These are phyloP conservation scores for Acanthiza pusilla DNA, from an alignment of 2,797 vertebrate species.

Conservation along the genomic window DNA sequence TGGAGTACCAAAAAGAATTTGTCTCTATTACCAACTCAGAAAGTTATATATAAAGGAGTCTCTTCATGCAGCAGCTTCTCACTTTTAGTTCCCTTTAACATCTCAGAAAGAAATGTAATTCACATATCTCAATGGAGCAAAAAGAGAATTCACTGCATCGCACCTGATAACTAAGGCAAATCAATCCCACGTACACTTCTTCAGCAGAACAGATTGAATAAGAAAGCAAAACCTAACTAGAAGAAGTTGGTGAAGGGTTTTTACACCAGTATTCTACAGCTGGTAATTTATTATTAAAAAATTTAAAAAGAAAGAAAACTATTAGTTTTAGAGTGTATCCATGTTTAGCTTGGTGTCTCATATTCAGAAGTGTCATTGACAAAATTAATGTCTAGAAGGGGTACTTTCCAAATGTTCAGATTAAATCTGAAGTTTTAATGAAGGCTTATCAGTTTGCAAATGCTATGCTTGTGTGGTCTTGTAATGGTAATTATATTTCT, in stretches of 20 bases:
- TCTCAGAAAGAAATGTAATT: background rate
- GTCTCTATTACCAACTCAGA: background rate
- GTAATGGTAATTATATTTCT: background rate
- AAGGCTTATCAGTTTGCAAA: conserved; percentile 14
- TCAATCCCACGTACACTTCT: background rate
- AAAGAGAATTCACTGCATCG: background rate
- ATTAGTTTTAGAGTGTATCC: background rate
- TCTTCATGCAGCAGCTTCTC: background rate
- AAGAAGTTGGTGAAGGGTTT: background rate
- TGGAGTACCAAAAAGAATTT: background rate
- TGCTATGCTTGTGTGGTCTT: conserved; percentile 1
- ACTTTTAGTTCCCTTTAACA: background rate
- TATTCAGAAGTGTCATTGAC: background rate
- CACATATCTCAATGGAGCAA: background rate
- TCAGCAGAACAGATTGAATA: background rate
- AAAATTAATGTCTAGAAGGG: conserved; percentile 25
- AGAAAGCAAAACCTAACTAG: background rate
- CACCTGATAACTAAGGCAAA: background rate
- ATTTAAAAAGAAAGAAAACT: background rate
- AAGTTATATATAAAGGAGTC: background rate
- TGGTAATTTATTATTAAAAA: background rate
- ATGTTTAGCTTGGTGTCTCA: background rate
- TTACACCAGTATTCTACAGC: background rate
- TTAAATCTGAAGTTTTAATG: conserved; percentile 46
- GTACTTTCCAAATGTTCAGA: background rate